Evolutionary conservation across 1,140 invertebrate species (phyloP), one percentile per base, ranked within the genome.

Genomic region (Microplitis mediator): DNA sequence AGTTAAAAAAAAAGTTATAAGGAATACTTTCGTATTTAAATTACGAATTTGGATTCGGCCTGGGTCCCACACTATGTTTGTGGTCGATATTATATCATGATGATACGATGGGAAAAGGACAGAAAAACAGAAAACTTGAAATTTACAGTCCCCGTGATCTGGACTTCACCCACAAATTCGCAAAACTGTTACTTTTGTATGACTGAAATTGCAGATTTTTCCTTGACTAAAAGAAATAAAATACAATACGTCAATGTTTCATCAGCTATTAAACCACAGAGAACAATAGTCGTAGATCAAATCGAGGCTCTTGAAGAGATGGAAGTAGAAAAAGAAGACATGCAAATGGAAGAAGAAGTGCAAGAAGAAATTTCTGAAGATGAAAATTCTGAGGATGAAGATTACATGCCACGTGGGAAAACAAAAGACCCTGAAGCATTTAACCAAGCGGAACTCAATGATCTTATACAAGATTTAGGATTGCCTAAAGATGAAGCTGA

Each of bases 381-480:
- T 63, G 62, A 72, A 68, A 39, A 66, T 65, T 5, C 58, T 31
- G 63, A 72, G 9, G 63, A 67, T 72, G 61, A 56, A 52, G 63
- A 72, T 36, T 72, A 4, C 61, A 16, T 72, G 65, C 56, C 56
- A 69, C 11, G n/a, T 23, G 23, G 23, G 2, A 23, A 23, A 23
- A 23, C 23, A 23, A 23, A 23, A 23, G 23, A 23, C 23, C 74
- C 73, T 72, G 56, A 76, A 75, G 65, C 35, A 51, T 76, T 73
- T 61, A 54, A 35, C 11, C 74, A 56, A 73, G 65, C 23, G 63
- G 66, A 70, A 70, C 54, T 75, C 2, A 76, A 76, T 76, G 74
- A 77, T 73, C 71, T 77, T 8, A 58, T 77, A 71, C 54, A 70
- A 73, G 64, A 76, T 69, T 76, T 69, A 16, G 32, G 34, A 4